A percentile compares a stretch with the other conserved stretches of the same genome.
phyloP scores from a whole-genome alignment of 1,140 invertebrate genomes.

The Eciton burchellii region DNA sequence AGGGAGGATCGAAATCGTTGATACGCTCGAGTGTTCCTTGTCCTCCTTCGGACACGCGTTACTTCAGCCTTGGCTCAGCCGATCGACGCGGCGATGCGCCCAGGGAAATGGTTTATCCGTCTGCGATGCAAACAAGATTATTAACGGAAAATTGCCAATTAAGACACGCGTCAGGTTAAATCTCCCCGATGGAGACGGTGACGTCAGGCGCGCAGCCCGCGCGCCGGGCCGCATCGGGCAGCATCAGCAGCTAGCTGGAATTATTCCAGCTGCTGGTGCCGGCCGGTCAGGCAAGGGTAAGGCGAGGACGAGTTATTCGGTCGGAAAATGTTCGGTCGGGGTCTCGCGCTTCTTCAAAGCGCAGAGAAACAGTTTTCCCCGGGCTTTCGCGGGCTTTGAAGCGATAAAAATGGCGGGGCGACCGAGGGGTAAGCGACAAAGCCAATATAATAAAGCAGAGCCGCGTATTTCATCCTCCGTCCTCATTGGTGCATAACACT shows the following conservation, averaged over 20 bases:
- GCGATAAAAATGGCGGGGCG: slow-evolving; percentile 44
- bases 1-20: slow-evolving; percentile 60
- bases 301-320: slow-evolving; percentile 7
- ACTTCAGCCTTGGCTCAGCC: slow-evolving; percentile 16
- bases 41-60: neutral
- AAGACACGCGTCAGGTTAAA: neutral
- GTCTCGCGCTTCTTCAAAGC: neutral
- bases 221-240: too few species aligned
- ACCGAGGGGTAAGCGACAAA: slow-evolving; percentile 71
- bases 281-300: too few species aligned
- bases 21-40: slow-evolving; percentile 27
- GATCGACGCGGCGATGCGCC: neutral
- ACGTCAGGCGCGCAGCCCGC: too few species aligned
- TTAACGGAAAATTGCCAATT: neutral
- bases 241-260: too few species aligned
- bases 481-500: slow-evolving; percentile 83
- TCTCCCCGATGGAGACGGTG: neutral
- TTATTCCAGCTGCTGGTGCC: too few species aligned
- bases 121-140: too few species aligned
- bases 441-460: slow-evolving; percentile 76
- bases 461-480: slow-evolving; percentile 77
- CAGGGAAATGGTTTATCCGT: neutral
- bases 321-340: neutral
- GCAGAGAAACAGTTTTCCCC: slow-evolving; percentile 37
- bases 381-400: neutral